Percentiles rank a stretch among this genome's conserved stretches.
Conservation (phyloP, 2,888 invertebrate species). For the Orthosia incerta region DNA sequence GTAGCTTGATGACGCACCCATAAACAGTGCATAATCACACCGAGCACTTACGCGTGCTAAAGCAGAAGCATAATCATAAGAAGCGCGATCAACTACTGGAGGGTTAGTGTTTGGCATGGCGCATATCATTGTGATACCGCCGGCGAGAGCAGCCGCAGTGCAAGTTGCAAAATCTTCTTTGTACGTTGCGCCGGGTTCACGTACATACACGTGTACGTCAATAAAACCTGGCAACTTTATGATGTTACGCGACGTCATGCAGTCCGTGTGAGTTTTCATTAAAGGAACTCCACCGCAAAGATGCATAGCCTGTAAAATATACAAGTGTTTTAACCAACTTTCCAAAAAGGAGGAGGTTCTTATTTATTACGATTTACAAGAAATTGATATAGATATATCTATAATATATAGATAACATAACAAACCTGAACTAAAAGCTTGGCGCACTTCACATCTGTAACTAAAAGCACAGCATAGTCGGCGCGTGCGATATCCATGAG, state of each 20-base stretch:
- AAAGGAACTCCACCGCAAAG: constrained; percentile 93
- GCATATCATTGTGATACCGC: constrained; percentile 98
- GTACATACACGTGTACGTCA: constrained; percentile 99
- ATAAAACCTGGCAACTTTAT: constrained; percentile 98
- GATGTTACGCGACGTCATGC: constrained; percentile 97
- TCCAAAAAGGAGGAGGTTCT: not conserved
- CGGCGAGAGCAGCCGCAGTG: constrained; percentile 97
- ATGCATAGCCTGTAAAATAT: constrained; percentile 92
- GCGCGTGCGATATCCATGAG: constrained; percentile 98
- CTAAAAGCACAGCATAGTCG: constrained; percentile 98
- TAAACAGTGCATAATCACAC: constrained; percentile 98
- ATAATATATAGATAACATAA: not conserved
- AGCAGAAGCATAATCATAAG: constrained; percentile 95
- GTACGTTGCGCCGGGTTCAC: constrained; percentile 99
- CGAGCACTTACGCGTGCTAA: constrained; percentile 95
- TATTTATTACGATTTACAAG: not conserved
- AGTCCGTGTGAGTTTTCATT: constrained; percentile 99
- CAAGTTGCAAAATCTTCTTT: constrained; percentile 99
- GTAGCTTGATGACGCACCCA: constrained; percentile 98
- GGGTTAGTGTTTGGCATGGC: constrained; percentile 99
- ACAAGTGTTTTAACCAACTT: not conserved
- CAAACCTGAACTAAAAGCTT: constrained; percentile 97
- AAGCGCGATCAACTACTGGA: constrained; percentile 95
- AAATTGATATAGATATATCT: not conserved
- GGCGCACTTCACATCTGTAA: constrained; percentile 99